Evolutionary conservation across 2,113 vertebrate species (phyloP).

Genomic region (Limanda limanda): DNA sequence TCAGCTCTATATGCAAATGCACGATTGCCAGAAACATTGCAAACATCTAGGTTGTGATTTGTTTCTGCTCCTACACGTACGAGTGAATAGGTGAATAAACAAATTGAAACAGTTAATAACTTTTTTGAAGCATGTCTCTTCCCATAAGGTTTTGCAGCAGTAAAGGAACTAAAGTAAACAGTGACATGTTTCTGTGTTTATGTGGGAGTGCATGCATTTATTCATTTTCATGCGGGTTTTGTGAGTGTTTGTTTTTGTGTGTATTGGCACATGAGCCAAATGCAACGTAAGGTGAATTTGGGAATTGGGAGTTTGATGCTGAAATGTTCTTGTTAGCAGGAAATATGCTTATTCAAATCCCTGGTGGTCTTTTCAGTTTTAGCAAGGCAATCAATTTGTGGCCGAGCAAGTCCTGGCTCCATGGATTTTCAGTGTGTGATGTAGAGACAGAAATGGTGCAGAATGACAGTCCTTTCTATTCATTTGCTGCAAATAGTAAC

Average conservation of each 20-base stretch:
- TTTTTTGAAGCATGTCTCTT: background rate
- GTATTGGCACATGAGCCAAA: constrained; percentile 34
- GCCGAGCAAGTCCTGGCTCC: constrained; percentile 40
- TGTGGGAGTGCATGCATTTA: constrained; percentile 10
- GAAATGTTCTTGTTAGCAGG: constrained; percentile 76
- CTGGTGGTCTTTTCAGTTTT: constrained; percentile 63
- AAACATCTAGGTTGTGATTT: too few relatives aligned
- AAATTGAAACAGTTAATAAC: background rate
- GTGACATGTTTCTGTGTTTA: background rate
- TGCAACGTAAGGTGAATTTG: constrained; percentile 72
- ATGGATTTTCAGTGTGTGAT: constrained; percentile 69
- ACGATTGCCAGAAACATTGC: too few relatives aligned
- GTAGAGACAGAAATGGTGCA: constrained; percentile 52
- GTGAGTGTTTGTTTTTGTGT: constrained; percentile 10
- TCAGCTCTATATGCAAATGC: too few relatives aligned
- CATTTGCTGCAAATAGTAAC: constrained; percentile 33
- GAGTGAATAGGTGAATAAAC: background rate
- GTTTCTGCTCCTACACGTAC: too few relatives aligned
- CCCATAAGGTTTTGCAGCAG: constrained; percentile 1
- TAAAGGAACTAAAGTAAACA: constrained; percentile 15
- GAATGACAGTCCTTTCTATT: constrained; percentile 45
- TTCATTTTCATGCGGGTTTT: background rate
- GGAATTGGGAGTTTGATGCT: constrained; percentile 64
- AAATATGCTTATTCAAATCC: constrained; percentile 81
- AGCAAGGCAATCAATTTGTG: constrained; percentile 76